Percentiles rank a stretch among this genome's conserved stretches.
These are phyloP conservation scores for Neocloeon triangulifer DNA, from an alignment of 1,140 invertebrate species.

Conservation along the genomic window DNA sequence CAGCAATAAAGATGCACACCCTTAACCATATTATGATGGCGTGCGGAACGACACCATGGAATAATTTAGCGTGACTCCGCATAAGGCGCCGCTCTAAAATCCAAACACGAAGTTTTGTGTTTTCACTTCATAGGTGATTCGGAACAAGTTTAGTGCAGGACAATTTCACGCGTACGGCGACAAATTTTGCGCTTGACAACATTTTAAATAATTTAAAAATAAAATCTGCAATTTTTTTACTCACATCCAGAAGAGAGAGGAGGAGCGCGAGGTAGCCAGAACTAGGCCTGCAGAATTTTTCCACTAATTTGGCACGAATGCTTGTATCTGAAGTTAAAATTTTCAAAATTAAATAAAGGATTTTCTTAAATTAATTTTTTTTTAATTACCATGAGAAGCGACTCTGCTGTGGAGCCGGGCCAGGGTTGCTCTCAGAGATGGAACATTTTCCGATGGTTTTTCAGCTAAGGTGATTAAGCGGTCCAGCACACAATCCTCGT, in stretches of 20 bases:
- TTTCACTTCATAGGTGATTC: constrained; percentile 20
- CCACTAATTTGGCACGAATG: constrained; percentile 27
- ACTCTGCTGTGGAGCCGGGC: constrained; percentile 25
- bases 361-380: too few relatives aligned
- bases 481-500: too few relatives aligned
- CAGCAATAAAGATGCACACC: too few relatives aligned
- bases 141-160: constrained; percentile 17
- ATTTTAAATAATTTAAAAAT: too few relatives aligned
- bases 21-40: too few relatives aligned
- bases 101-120: constrained; percentile 13
- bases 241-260: constrained; percentile 27
- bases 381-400: constrained; percentile 25
- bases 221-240: too few relatives aligned
- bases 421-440: too few relatives aligned
- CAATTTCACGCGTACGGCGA: constrained; percentile 15
- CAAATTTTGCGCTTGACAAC: constrained; percentile 4
- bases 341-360: constrained; percentile 1
- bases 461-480: too few relatives aligned
- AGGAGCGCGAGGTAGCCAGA: constrained; percentile 26
- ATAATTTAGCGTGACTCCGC: too few relatives aligned
- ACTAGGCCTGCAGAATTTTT: constrained; percentile 28
- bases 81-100: too few relatives aligned
- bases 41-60: too few relatives aligned
- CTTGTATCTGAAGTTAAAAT: constrained; percentile 26
- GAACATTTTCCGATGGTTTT: too few relatives aligned